Conservation (phyloP, 2,888 invertebrate species). For the Pachymerium ferrugineum region DNA sequence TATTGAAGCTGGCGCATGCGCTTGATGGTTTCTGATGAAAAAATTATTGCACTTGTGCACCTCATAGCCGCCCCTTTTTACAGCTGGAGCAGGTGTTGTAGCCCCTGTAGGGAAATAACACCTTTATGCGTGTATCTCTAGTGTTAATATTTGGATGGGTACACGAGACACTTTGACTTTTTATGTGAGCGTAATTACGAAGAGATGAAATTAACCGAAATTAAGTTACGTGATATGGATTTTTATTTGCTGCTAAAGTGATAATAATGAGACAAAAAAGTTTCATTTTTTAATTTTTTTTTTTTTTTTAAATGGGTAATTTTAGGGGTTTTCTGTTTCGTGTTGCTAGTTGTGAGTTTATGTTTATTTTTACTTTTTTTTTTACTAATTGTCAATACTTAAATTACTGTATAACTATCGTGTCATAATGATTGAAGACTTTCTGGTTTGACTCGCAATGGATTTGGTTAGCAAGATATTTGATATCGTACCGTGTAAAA, state of each 20-base stretch:
- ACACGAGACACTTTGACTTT: neutral
- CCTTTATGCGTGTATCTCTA: neutral
- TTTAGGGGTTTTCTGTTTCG: too few relatives aligned
- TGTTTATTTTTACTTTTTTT: too few relatives aligned
- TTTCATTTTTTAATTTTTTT: too few relatives aligned
- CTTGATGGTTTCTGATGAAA: constrained; percentile 21
- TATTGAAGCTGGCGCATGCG: constrained; percentile 17
- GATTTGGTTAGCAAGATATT: too few relatives aligned
- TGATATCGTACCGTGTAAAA: too few relatives aligned
- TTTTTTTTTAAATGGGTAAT: too few relatives aligned
- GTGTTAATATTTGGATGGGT: constrained; percentile 7
- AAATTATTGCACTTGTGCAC: constrained; percentile 18
- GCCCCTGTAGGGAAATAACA: constrained; percentile 13
- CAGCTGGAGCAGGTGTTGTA: constrained; percentile 11
- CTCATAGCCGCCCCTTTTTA: constrained; percentile 15
- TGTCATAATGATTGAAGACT: too few relatives aligned
- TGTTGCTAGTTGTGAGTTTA: too few relatives aligned
- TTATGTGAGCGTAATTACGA: neutral
- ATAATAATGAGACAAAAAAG: too few relatives aligned
- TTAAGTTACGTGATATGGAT: constrained; percentile 9
- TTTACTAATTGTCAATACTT: too few relatives aligned
- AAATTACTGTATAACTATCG: too few relatives aligned
- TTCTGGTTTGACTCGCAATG: too few relatives aligned
- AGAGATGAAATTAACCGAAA: constrained; percentile 1
- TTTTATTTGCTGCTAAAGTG: neutral